A percentile compares a stretch with the other conserved stretches of the same genome.
phyloP scores from a whole-genome alignment of 2,113 vertebrate species.

The Strix uralensis region DNA sequence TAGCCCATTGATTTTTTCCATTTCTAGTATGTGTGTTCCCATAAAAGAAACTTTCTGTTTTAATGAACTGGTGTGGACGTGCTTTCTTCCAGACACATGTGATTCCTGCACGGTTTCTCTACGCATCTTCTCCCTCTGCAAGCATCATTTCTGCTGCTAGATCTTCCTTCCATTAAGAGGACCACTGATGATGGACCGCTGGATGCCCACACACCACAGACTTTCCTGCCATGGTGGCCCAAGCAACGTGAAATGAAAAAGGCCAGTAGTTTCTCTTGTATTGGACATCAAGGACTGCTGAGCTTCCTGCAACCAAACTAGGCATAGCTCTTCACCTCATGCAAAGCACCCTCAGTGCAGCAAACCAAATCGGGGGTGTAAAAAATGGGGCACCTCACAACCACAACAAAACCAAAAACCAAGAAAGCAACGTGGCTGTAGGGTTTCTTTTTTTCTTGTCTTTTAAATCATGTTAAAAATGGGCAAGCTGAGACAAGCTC shows the following conservation, averaged over 20 bases:
- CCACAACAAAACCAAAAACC: not conserved
- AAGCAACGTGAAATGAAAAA: not conserved
- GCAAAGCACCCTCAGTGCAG: not conserved
- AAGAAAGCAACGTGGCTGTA: not conserved
- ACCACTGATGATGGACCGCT: not conserved
- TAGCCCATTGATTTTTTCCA: not conserved
- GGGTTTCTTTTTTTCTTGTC: not conserved
- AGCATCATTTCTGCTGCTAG: not conserved
- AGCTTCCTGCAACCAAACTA: not conserved
- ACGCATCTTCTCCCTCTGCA: not conserved
- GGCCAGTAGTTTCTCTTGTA: not conserved
- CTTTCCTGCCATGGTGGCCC: not conserved
- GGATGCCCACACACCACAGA: not conserved
- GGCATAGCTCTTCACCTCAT: not conserved
- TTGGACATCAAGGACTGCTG: not conserved
- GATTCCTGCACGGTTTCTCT: not conserved
- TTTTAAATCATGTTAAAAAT: conserved; percentile 3
- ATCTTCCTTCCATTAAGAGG: not conserved
- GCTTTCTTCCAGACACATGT: not conserved
- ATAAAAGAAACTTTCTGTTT: not conserved
- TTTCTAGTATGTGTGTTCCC: not conserved
- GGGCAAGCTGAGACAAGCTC: not conserved
- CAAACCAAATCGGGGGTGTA: not conserved
- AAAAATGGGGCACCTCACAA: not conserved
- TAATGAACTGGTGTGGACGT: not conserved